A percentile compares a stretch with the other conserved stretches of the same genome.
These are phyloP conservation scores for Amphibalanus amphitrite DNA, from an alignment of 1,140 invertebrate species.

Conservation along the genomic window DNA sequence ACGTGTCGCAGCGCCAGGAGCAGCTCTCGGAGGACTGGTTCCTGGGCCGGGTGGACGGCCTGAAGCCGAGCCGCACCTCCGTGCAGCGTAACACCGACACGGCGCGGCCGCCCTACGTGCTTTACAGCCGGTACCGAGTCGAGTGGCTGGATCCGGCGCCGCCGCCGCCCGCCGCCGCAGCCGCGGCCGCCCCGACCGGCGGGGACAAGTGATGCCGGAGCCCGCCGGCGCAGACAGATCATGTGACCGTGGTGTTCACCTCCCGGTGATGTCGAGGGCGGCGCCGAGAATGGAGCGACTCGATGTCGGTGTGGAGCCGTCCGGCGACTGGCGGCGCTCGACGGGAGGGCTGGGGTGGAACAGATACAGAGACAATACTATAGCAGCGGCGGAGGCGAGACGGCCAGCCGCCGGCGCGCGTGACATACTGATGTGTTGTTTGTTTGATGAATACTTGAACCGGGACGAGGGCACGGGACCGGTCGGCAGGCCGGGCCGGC, in stretches of 20 bases:
- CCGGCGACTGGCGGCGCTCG: too few species aligned
- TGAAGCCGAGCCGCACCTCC: constrained; percentile 40
- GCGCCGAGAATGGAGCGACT: too few species aligned
- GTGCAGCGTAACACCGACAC: constrained; percentile 15
- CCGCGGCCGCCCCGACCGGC: background rate
- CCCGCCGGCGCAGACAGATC: too few species aligned
- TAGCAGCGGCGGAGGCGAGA: background rate
- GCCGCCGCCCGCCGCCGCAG: too few species aligned
- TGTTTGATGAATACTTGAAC: background rate
- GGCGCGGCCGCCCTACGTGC: constrained; percentile 17
- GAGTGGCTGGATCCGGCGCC: constrained; percentile 12
- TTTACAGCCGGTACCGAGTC: constrained; percentile 19
- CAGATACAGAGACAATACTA: background rate
- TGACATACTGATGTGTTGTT: background rate
- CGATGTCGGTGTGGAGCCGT: too few species aligned
- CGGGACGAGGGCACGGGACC: background rate
- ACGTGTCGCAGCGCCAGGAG: constrained; percentile 43
- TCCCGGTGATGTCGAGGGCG: too few species aligned
- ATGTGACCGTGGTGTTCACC: too few species aligned
- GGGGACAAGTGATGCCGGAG: background rate
- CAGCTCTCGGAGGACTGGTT: constrained; percentile 49
- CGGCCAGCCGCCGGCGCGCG: too few species aligned
- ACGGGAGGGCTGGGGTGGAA: too few species aligned
- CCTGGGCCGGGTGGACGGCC: constrained; percentile 44
- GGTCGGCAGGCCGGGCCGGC: background rate